phyloP scores from a whole-genome alignment of 1,140 invertebrate species.

The Helicoverpa zea region DNA sequence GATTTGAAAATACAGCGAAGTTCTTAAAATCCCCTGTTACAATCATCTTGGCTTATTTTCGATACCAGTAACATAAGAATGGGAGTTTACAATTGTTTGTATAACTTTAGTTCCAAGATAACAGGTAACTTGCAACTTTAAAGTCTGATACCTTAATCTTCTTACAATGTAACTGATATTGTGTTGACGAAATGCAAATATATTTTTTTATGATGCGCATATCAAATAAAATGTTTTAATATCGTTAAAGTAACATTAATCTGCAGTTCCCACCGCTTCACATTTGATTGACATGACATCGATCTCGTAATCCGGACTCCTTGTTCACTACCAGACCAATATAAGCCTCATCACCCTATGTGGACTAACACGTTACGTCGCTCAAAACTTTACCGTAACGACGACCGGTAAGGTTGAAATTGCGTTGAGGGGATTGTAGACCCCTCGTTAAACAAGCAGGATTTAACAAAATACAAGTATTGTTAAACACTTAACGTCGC shows the following conservation, averaged over 20 bases:
- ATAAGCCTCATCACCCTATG: conserved; percentile 24
- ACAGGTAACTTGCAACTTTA: no score
- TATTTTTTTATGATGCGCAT: neutral
- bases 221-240: conserved; percentile 8
- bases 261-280: conserved; percentile 55
- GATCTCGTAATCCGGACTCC: conserved; percentile 68
- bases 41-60: neutral
- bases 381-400: neutral
- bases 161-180: no score
- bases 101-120: no score
- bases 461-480: conserved; percentile 67
- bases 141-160: no score
- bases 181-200: neutral
- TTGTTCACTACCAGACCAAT: conserved; percentile 32
- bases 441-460: conserved; percentile 15
- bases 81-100: no score
- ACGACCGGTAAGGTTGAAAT: neutral
- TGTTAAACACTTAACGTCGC: conserved; percentile 79
- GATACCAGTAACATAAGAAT: no score
- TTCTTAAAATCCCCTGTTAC: neutral
- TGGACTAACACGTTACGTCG: neutral
- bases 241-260: conserved; percentile 19
- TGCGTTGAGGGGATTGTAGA: neutral
- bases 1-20: no score
- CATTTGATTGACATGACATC: conserved; percentile 61